Conservation (phyloP, 2,113 vertebrate species). For the Entosphenus tridentatus region DNA sequence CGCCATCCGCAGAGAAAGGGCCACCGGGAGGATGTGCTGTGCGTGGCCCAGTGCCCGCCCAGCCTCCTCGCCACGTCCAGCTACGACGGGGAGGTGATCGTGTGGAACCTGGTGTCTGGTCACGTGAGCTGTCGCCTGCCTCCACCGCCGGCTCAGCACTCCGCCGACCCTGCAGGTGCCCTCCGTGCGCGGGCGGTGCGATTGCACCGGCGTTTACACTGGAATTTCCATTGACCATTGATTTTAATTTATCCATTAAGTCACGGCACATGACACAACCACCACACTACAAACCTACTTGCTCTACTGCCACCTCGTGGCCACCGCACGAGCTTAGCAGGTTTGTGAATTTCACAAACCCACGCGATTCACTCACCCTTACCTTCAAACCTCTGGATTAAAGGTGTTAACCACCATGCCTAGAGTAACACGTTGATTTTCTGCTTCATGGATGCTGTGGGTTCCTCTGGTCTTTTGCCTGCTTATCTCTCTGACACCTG, state of each 20-base stretch:
- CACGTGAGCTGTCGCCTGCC: constrained; percentile 19
- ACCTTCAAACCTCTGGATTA: neutral
- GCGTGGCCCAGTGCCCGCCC: constrained; percentile 27
- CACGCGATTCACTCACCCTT: too few species aligned
- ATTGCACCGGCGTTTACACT: neutral
- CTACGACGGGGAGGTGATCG: constrained; percentile 27
- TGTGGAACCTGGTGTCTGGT: constrained; percentile 32
- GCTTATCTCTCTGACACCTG: neutral
- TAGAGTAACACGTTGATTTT: neutral
- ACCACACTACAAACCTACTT: too few species aligned
- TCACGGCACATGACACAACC: neutral
- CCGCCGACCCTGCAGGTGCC: neutral
- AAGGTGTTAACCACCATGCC: neutral
- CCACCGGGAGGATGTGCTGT: constrained; percentile 28
- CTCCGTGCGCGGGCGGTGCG: constrained; percentile 6
- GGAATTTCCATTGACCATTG: neutral
- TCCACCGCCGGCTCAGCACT: constrained; percentile 9
- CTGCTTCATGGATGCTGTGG: neutral
- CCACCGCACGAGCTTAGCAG: too few species aligned
- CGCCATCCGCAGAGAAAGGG: constrained; percentile 14
- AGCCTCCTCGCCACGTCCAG: constrained; percentile 27
- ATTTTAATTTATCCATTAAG: neutral
- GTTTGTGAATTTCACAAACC: too few species aligned
- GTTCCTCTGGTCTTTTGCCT: neutral
- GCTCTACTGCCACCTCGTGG: too few species aligned